Conservation (phyloP, 2,888 invertebrate genomes). For the Folsomia candida region DNA sequence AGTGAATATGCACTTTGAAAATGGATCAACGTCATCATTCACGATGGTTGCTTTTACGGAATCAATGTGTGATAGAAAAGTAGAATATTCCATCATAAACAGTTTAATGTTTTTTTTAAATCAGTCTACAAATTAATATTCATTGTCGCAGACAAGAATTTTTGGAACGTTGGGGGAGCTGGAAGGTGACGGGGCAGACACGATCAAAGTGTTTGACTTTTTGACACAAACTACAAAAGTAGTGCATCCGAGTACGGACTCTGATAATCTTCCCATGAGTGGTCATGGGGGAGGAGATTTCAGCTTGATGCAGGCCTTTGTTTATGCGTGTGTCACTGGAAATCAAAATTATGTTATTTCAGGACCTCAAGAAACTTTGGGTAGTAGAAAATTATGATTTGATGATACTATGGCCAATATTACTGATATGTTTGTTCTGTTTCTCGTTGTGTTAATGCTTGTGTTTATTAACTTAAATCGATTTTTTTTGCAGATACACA, state of each 20-base stretch:
- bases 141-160: constrained; percentile 51
- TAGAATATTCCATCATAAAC: constrained; percentile 15
- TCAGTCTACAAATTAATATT: constrained; percentile 2
- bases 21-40: constrained; percentile 55
- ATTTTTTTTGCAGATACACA: constrained; percentile 43
- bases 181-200: constrained; percentile 41
- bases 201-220: constrained; percentile 47
- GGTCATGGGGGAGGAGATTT: constrained; percentile 47
- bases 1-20: constrained; percentile 55
- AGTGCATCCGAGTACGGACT: constrained; percentile 30
- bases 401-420: too few relatives aligned
- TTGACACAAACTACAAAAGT: constrained; percentile 33
- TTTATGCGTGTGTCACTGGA: constrained; percentile 44
- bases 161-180: constrained; percentile 55
- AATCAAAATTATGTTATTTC: constrained; percentile 42
- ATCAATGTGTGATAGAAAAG: constrained; percentile 53
- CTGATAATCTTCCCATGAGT: constrained; percentile 24
- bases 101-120: too few relatives aligned
- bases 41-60: constrained; percentile 56
- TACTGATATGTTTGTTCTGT: too few relatives aligned
- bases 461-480: not conserved
- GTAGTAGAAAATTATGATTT: constrained; percentile 23
- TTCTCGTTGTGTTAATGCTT: not conserved
- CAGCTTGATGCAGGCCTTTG: constrained; percentile 39
- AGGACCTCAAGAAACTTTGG: constrained; percentile 46